A percentile compares a stretch with the other conserved stretches of the same genome.
These are phyloP conservation scores for Mesoligia furuncula DNA, from an alignment of 2,888 invertebrate genomes.

Conservation along the genomic window DNA sequence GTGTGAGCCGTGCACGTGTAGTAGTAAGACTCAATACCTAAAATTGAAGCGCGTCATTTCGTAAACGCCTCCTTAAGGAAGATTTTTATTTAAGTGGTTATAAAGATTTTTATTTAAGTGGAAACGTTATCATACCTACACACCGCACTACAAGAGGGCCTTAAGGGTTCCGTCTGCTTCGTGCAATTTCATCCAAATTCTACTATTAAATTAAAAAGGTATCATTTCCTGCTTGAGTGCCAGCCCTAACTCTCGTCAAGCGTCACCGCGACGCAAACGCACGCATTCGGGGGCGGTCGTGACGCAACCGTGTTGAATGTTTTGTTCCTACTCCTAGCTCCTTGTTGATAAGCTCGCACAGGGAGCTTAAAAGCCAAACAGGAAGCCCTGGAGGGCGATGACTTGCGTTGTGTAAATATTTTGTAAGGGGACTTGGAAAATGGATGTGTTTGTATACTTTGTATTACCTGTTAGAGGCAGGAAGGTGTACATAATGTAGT, in stretches of 20 bases:
- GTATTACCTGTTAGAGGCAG: neutral
- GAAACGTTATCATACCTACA: too few relatives aligned
- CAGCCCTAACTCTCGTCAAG: constrained; percentile 55
- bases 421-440: constrained; percentile 32
- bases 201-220: neutral
- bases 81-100: too few relatives aligned
- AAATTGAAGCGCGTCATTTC: too few relatives aligned
- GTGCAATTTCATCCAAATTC: neutral
- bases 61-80: too few relatives aligned
- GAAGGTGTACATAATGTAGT: neutral
- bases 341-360: constrained; percentile 46
- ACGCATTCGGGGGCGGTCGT: constrained; percentile 59
- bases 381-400: constrained; percentile 46
- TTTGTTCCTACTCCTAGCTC: constrained; percentile 54
- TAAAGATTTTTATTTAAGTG: too few relatives aligned
- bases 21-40: too few relatives aligned
- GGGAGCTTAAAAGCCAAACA: constrained; percentile 50
- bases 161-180: too few relatives aligned
- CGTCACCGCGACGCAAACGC: constrained; percentile 47
- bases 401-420: constrained; percentile 52
- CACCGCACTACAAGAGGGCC: too few relatives aligned
- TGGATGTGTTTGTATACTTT: constrained; percentile 25
- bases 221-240: neutral
- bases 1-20: too few relatives aligned
- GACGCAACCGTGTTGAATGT: constrained; percentile 61